Base-by-base conservation (phyloP, 1,140 invertebrate genomes). In the Drosophila gunungcola region DNA sequence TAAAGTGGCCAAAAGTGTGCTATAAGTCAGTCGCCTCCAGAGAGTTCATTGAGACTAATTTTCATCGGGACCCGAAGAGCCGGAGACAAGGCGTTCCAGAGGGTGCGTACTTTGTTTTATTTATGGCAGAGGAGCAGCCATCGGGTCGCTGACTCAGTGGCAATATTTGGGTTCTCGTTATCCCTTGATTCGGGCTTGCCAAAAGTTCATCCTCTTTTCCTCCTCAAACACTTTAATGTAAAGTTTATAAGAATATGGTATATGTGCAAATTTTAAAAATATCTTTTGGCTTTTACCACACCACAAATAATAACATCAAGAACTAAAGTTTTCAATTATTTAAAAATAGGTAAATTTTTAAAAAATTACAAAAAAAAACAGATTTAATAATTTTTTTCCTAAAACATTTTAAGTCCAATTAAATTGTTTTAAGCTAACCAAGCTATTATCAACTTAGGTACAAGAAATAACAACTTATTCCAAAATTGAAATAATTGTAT, bases 131-230 rank as follows among this genome's bases (percentile, higher is more conserved):
- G 36, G 55, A 54, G 73, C 39, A 49, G 60, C 13, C 39, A 21
- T 29, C 38, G 64, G 83, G 77, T 88, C 76, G 80, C 61, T 86
- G 82, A 86, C 82, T 86, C 82, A 81, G 61, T 69, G 63, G 80
- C 51, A 57, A 65, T 56, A 58, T 52, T 64, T 60, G 29, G 16
- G 73, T 27, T 51, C 51, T 36, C 36, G 73, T 27, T 51, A 43
- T 36, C 36, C 43, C 32, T 32, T 11, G 38, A 16, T 29, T 67
- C 13, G 49, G 65, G 46, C 42, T 52, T 36, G 49, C 55, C 10
- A 41, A 55, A 41, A 52, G 57, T 58, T 49, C 39, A 65, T 36
- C n/a, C 67, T 41, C 46, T 55, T 39, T 16, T 36, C 12, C 36
- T 25, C 4, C 49, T 16, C 42, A 36, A 11, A 9, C 55, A 10